These are phyloP conservation scores for Petrophora chlorosata DNA, from an alignment of 2,888 invertebrate genomes.

Conservation along the genomic window DNA sequence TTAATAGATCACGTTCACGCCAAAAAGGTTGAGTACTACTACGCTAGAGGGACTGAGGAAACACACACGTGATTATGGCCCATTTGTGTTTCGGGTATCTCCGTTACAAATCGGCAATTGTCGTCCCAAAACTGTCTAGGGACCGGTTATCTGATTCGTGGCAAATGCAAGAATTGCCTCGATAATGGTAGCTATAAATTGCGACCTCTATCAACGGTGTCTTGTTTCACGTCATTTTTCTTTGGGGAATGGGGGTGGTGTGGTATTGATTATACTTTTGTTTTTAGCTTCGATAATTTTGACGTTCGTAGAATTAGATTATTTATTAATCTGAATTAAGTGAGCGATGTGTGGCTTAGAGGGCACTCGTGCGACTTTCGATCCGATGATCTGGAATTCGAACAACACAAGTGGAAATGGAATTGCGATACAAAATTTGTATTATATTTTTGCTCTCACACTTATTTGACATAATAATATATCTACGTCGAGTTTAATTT, in stretches of 20 bases:
- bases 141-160: constrained; percentile 49
- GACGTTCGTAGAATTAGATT: neutral
- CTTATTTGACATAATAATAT: too few relatives aligned
- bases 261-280: constrained; percentile 12
- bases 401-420: too few relatives aligned
- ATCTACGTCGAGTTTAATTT: too few relatives aligned
- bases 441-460: too few relatives aligned
- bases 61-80: constrained; percentile 47
- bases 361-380: too few relatives aligned
- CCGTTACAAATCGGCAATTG: constrained; percentile 55
- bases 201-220: constrained; percentile 50
- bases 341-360: too few relatives aligned
- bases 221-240: constrained; percentile 49
- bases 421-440: too few relatives aligned
- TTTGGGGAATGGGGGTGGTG: constrained; percentile 16
- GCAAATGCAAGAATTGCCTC: constrained; percentile 59
- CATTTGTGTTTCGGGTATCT: constrained; percentile 62
- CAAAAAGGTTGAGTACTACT: constrained; percentile 10
- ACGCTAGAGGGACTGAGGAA: constrained; percentile 32
- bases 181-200: constrained; percentile 64
- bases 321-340: too few relatives aligned
- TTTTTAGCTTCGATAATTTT: neutral
- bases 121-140: constrained; percentile 45
- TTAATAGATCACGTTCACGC: neutral
- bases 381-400: too few relatives aligned